phyloP scores from a whole-genome alignment of 37 sponge, comb jelly and placozoan genomes.

The Spongilla lacustris region DNA sequence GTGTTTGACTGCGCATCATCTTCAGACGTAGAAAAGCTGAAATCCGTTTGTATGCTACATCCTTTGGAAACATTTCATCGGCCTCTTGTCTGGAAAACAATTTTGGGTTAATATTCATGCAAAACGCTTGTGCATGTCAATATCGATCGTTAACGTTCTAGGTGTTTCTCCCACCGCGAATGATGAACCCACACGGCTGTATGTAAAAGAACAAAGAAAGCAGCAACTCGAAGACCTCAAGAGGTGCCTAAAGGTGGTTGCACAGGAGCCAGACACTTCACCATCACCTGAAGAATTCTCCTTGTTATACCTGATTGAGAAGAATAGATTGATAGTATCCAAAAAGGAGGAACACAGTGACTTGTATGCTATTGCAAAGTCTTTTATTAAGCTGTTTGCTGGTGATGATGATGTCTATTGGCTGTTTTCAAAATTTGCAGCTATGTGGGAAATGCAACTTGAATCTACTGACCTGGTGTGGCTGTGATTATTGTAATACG shows the following conservation, averaged over 20 bases:
- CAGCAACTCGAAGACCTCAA: constrained; percentile 46
- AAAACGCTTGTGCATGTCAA: neutral
- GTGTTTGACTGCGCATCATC: neutral
- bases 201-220: constrained; percentile 32
- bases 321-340: neutral
- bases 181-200: constrained; percentile 36
- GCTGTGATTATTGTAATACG: neutral
- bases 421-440: constrained; percentile 49
- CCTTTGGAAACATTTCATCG: constrained; percentile 43
- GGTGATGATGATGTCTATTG: constrained; percentile 50
- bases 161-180: constrained; percentile 41
- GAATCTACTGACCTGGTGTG: constrained; percentile 10
- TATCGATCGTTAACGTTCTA: too few species aligned
- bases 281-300: neutral
- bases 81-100: constrained; percentile 51
- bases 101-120: constrained; percentile 36
- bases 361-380: constrained; percentile 29
- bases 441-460: constrained; percentile 17
- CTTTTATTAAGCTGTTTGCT: constrained; percentile 30
- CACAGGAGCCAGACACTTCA: neutral
- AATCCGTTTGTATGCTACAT: constrained; percentile 46
- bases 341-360: neutral
- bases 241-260: constrained; percentile 31
- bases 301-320: too few species aligned
- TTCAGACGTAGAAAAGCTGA: constrained; percentile 52